phyloP scores from a whole-genome alignment of 1,140 invertebrate genomes.

The Cyclargus thomasi region DNA sequence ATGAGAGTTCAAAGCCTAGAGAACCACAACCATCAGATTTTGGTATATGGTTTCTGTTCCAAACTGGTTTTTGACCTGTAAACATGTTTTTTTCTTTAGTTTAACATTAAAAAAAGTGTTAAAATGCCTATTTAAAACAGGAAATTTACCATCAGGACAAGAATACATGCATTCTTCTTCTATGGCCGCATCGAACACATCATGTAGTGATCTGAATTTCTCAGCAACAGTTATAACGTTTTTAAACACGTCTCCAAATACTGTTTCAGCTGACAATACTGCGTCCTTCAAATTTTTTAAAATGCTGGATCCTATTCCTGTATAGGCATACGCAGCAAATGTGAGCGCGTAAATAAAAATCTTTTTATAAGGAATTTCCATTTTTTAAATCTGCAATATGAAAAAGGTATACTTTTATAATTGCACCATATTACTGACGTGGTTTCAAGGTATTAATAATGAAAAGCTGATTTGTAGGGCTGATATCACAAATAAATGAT shows the following conservation, averaged over 20 bases:
- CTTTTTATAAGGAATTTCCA: constrained; percentile 85
- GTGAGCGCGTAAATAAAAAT: constrained; percentile 83
- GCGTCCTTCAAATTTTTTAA: constrained; percentile 84
- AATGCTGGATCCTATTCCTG: constrained; percentile 85
- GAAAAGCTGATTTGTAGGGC: background rate
- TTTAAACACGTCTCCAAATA: constrained; percentile 84
- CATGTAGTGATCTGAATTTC: constrained; percentile 85
- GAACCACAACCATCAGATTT: constrained; percentile 89
- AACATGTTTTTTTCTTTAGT: constrained; percentile 22
- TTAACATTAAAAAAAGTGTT: background rate
- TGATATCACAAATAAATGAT: too few species aligned
- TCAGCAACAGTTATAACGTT: constrained; percentile 85
- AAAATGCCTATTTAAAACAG: constrained; percentile 1
- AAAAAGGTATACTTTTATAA: constrained; percentile 4
- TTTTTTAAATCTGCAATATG: constrained; percentile 36
- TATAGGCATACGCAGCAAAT: constrained; percentile 85
- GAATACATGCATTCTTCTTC: constrained; percentile 87
- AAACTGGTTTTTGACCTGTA: constrained; percentile 79
- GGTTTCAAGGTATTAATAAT: background rate
- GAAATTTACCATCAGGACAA: constrained; percentile 80
- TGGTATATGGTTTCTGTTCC: constrained; percentile 84
- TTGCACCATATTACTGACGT: constrained; percentile 14
- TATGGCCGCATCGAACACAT: constrained; percentile 88
- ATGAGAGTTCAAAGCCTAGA: constrained; percentile 82
- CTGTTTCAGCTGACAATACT: constrained; percentile 83